phyloP scores from a whole-genome alignment of 2,113 vertebrate genomes.

The Odontesthes bonariensis region DNA sequence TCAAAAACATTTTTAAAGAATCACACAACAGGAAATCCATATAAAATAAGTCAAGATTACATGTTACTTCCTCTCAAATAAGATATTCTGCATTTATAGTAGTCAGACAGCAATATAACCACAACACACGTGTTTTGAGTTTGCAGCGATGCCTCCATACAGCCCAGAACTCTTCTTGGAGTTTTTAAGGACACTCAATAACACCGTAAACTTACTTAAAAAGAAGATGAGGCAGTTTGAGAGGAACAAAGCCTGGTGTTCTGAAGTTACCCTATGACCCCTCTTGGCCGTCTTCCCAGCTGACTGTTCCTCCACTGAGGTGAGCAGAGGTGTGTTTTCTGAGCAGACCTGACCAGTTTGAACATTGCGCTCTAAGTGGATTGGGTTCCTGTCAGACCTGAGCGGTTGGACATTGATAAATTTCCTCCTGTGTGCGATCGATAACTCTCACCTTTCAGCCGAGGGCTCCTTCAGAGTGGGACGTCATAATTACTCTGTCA shows the following conservation, averaged over 20 bases:
- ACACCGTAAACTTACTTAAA: not conserved
- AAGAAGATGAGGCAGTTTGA: not conserved
- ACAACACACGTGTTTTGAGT: constrained; percentile 6
- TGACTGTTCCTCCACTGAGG: constrained; percentile 24
- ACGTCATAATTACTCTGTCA: constrained; percentile 98
- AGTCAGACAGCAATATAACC: not conserved
- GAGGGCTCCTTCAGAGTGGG: constrained; percentile 82
- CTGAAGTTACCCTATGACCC: constrained; percentile 14
- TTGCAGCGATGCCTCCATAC: not conserved
- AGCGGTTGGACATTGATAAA: constrained; percentile 94
- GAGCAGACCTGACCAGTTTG: constrained; percentile 61
- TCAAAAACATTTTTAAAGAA: not conserved
- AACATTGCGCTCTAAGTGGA: constrained; percentile 78
- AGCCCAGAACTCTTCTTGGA: not conserved
- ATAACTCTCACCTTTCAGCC: constrained; percentile 88
- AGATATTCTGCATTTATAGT: not conserved
- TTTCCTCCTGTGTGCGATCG: constrained; percentile 92
- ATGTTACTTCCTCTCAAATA: not conserved
- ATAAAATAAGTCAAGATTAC: not conserved
- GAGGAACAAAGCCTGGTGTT: not conserved
- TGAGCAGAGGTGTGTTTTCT: constrained; percentile 52
- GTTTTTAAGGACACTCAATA: constrained; percentile 4
- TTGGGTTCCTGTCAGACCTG: constrained; percentile 83
- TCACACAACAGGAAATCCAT: not conserved
- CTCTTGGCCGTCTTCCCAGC: constrained; percentile 1